Evolutionary conservation across 2,888 invertebrate species (phyloP).

Genomic region (Troides helena): DNA sequence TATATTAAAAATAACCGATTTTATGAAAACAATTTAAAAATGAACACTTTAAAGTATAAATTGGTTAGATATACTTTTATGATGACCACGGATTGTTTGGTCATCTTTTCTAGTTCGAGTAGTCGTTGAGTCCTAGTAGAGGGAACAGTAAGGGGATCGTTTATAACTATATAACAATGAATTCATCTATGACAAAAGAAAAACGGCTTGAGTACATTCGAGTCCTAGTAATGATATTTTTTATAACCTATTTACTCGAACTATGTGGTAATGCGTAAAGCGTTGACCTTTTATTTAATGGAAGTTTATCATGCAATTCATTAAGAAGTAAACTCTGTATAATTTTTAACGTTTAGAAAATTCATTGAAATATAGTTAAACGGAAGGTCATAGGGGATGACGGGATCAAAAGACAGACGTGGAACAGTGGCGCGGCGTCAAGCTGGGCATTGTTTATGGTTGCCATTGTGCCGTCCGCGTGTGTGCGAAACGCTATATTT

Average conservation of each 20-base stretch:
- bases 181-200: no score
- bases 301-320: neutral
- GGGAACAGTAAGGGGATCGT: no score
- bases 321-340: neutral
- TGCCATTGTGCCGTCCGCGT: slow-evolving; percentile 35
- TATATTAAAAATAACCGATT: no score
- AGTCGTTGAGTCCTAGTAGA: no score
- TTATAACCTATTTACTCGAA: neutral
- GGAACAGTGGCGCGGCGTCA: slow-evolving; percentile 30
- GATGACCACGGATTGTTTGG: no score
- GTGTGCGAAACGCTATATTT: slow-evolving; percentile 41
- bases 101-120: no score
- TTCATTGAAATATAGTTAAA: neutral
- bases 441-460: slow-evolving; percentile 38
- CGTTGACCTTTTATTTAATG: neutral
- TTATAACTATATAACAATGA: no score
- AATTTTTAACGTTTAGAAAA: neutral
- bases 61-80: no score
- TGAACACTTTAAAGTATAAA: no score
- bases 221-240: no score
- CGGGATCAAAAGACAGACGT: neutral
- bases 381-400: neutral
- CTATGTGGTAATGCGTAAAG: neutral
- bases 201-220: no score
- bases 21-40: no score